Percentiles rank a stretch among this genome's conserved stretches.
phyloP scores from a whole-genome alignment of 2,888 invertebrate species.

The Busseola fusca region DNA sequence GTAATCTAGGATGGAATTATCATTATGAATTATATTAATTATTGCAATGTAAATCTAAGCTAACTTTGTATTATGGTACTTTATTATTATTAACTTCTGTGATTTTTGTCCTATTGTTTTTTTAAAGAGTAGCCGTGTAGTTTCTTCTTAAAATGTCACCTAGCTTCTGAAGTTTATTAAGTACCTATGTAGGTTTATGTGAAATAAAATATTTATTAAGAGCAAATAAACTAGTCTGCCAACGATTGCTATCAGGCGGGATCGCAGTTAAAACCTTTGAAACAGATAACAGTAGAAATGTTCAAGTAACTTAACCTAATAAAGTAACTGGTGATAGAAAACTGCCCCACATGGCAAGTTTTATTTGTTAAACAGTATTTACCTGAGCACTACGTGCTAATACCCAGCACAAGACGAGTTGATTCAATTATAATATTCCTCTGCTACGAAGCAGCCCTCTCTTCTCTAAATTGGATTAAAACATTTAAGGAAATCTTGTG shows the following conservation, averaged over 20 bases:
- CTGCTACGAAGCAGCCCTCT: background rate
- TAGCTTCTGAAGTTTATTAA: background rate
- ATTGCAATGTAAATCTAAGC: too few species aligned
- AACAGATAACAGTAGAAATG: background rate
- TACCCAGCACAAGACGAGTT: constrained; percentile 1
- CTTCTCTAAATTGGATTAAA: constrained; percentile 23
- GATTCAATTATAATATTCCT: constrained; percentile 29
- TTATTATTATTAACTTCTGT: background rate
- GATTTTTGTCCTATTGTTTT: background rate
- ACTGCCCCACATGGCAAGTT: constrained; percentile 6
- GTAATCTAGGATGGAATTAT: too few species aligned
- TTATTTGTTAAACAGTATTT: constrained; percentile 5
- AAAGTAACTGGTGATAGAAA: constrained; percentile 15
- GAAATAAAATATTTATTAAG: background rate
- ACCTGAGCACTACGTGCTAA: background rate
- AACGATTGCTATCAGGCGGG: too few species aligned
- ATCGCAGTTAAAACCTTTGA: background rate
- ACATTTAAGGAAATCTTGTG: constrained; percentile 13
- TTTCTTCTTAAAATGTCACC: background rate
- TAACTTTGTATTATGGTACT: too few species aligned
- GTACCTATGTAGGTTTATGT: background rate
- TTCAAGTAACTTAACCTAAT: constrained; percentile 6
- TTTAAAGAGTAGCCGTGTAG: background rate
- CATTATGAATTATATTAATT: too few species aligned
- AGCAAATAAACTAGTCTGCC: too few species aligned